Conservation (phyloP, 2,113 vertebrate species). For the Chlorocebus sabaeus region DNA sequence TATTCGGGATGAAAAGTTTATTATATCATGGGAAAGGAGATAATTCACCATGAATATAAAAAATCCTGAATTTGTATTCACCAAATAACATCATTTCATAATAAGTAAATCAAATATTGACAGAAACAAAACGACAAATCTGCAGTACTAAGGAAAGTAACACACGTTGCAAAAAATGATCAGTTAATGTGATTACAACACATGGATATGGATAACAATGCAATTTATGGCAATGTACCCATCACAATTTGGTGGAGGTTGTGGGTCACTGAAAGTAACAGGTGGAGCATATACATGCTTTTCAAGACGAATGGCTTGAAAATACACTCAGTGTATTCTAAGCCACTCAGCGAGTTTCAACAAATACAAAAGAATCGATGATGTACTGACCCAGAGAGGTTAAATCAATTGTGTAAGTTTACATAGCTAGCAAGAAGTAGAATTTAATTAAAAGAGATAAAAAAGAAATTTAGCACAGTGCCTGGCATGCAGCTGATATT, state of each 20-base stretch:
- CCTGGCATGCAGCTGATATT: accelerated
- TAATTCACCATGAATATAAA: neutral
- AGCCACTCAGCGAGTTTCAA: neutral
- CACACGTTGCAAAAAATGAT: accelerated
- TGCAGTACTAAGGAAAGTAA: neutral
- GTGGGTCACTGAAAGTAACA: accelerated
- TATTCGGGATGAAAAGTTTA: accelerated
- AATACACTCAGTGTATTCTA: accelerated
- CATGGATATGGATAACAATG: no score
- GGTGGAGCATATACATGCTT: accelerated
- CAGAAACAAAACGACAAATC: neutral
- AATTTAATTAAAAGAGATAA: accelerated
- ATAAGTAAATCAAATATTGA: neutral
- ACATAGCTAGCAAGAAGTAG: neutral
- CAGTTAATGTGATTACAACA: accelerated
- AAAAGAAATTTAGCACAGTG: no score
- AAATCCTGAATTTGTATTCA: accelerated
- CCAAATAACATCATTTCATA: neutral
- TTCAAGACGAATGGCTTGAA: no score
- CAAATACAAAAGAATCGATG: neutral
- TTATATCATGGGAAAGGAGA: neutral
- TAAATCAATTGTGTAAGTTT: accelerated
- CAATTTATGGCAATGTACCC: no score
- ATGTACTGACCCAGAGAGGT: accelerated
- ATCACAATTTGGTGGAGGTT: accelerated